Base-by-base conservation (phyloP, 2,797 vertebrate species). In the Crocodylus rhombifer region DNA sequence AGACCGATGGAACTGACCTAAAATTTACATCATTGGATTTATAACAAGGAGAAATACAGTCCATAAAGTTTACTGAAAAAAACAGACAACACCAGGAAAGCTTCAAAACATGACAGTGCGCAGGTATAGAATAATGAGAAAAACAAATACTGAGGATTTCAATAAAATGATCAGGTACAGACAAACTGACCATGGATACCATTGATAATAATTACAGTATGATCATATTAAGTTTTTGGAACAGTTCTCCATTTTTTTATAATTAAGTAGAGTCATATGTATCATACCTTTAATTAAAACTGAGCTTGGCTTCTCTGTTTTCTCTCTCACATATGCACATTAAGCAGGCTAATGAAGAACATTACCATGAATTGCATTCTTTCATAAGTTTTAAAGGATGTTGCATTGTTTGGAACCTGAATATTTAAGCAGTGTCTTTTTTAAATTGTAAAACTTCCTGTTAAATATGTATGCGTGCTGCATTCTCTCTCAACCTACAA, bases 211-310 rank as follows among this genome's bases (percentile, higher is more conserved):
- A 95, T 91, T 96, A 85, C 65, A 67, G 20, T 65, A 67, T 90
- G 88, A 87, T 96, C 93, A 90, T 94, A 90, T 93, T 91, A 88
- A 89, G 30, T 65, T 57, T 63, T 15, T 33, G 67, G 76, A 20
- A 57, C 16, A 28, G 15, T 20, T 64, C 36, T 67, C 42, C 65
- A 67, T 7, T 80, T 51, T 94, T 77, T 80, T 79, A 83, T 87
- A 75, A 87, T 87, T 83, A 84, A 91, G 51, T 60, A 74, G 64
- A 81, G 89, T 88, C 79, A 20, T 14, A 61, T 0, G 1, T n/a
- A 75, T 92, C 51, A 15, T 86, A 75, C 91, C 77, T 86, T 90
- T 95, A 94, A 96, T 93, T 96, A 94, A 95, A 95, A 83, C 56
- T 89, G 33, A 60, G 83, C 94, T 90, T 89, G 69, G 5, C 15